A percentile compares a stretch with the other conserved stretches of the same genome.
Conservation (phyloP, 2,113 vertebrate genomes). For the Catharus bicknelli region DNA sequence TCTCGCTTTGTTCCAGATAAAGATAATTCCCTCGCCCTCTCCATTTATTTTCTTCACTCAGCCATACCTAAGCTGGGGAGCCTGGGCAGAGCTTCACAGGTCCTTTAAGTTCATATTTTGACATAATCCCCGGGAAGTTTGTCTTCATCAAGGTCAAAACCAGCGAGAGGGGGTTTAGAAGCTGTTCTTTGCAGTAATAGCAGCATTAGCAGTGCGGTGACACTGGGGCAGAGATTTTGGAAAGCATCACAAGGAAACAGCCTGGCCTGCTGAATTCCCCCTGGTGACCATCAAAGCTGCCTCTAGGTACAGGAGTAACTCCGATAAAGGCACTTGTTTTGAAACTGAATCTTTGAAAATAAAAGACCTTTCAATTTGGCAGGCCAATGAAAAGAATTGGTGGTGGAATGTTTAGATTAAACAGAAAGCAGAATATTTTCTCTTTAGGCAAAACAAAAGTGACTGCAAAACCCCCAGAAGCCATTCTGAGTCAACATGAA, state of each 20-base stretch:
- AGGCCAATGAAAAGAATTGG: constrained; percentile 16
- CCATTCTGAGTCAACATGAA: constrained; percentile 44
- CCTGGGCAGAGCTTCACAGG: background rate
- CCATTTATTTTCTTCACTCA: background rate
- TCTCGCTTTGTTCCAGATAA: background rate
- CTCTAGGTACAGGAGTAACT: background rate
- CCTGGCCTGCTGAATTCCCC: background rate
- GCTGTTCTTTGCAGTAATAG: background rate
- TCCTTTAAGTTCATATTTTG: constrained; percentile 10
- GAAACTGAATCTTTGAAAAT: constrained; percentile 7
- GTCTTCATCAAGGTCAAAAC: background rate
- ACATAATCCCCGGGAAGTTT: background rate
- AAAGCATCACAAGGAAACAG: background rate
- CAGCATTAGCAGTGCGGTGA: background rate
- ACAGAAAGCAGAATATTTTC: constrained; percentile 47
- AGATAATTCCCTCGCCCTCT: background rate
- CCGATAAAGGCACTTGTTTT: background rate
- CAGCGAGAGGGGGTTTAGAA: background rate
- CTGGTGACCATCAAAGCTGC: background rate
- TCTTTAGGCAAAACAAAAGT: constrained; percentile 58
- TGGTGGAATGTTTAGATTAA: constrained; percentile 43
- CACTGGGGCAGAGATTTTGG: background rate
- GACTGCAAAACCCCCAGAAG: constrained; percentile 31
- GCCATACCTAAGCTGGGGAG: background rate
- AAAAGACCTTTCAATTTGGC: constrained; percentile 10